phyloP scores from a whole-genome alignment of 2,113 vertebrate genomes.

The Thamnaconus septentrionalis region DNA sequence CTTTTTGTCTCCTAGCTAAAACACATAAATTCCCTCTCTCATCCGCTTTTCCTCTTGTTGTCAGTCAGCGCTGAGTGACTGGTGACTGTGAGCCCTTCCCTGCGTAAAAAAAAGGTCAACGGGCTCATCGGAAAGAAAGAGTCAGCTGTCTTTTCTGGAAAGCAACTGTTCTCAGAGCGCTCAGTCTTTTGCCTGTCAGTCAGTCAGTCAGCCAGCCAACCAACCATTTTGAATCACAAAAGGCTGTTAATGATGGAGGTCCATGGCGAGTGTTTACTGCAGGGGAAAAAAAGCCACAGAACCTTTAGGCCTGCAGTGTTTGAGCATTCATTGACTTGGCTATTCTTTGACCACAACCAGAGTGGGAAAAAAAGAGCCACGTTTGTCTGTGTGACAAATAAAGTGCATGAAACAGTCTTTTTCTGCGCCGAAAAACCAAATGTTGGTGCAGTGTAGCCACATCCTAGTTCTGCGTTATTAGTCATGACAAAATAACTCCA shows the following conservation, averaged over 20 bases:
- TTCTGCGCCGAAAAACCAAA: conserved; percentile 10
- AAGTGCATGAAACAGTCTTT: no score
- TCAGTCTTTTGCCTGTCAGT: conserved; percentile 40
- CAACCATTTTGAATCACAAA: conserved; percentile 65
- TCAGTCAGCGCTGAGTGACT: conserved; percentile 69
- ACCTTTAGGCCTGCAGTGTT: neutral
- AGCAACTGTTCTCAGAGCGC: conserved; percentile 64
- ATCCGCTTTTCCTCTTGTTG: conserved; percentile 63
- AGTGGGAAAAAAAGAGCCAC: no score
- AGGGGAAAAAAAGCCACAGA: conserved; percentile 33
- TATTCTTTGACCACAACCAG: conserved; percentile 10
- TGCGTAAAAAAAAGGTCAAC: conserved; percentile 56
- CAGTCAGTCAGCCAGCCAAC: conserved; percentile 44
- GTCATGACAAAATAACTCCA: conserved; percentile 15
- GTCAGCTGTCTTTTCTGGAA: conserved; percentile 66
- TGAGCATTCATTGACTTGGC: conserved; percentile 2
- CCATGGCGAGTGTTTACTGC: conserved; percentile 6
- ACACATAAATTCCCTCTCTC: conserved; percentile 32
- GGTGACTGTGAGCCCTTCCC: conserved; percentile 63
- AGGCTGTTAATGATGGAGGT: conserved; percentile 53
- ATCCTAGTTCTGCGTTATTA: conserved; percentile 6
- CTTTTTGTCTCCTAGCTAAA: neutral
- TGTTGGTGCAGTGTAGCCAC: conserved; percentile 7
- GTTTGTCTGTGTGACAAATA: neutral
- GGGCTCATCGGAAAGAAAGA: conserved; percentile 53